These are phyloP conservation scores for Cybosia mesomella DNA, from an alignment of 2,888 invertebrate species.

Conservation along the genomic window DNA sequence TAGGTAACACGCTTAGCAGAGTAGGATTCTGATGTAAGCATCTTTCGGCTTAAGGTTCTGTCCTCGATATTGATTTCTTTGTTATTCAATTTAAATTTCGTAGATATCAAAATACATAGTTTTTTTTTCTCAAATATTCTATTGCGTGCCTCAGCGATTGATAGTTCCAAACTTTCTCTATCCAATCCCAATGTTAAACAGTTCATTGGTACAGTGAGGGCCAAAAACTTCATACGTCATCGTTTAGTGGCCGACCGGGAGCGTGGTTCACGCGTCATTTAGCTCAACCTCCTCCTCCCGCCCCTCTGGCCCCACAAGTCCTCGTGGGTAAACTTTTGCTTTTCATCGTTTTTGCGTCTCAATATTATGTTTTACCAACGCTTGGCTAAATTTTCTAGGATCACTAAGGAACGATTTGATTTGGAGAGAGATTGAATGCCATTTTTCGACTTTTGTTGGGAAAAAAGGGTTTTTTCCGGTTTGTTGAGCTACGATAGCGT, in stretches of 20 bases:
- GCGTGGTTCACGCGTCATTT: slow-evolving; percentile 60
- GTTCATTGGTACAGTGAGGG: slow-evolving; percentile 46
- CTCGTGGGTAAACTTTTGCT: slow-evolving; percentile 46
- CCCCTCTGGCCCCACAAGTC: background rate
- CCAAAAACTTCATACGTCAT: slow-evolving; percentile 59
- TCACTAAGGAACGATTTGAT: slow-evolving; percentile 46
- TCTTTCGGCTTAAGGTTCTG: too few relatives aligned
- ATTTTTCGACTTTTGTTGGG: slow-evolving; percentile 28
- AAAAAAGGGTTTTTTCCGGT: slow-evolving; percentile 12
- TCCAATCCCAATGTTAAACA: slow-evolving; percentile 39
- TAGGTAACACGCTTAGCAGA: too few relatives aligned
- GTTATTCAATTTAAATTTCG: too few relatives aligned
- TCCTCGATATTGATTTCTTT: too few relatives aligned
- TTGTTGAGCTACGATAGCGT: slow-evolving; percentile 14
- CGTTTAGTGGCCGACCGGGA: slow-evolving; percentile 54
- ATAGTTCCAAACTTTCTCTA: slow-evolving; percentile 26
- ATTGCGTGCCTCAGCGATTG: background rate
- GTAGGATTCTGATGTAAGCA: too few relatives aligned
- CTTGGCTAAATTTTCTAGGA: slow-evolving; percentile 45
- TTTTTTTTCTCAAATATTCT: background rate
- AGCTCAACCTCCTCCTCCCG: slow-evolving; percentile 19
- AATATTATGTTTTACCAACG: slow-evolving; percentile 55
- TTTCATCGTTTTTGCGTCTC: slow-evolving; percentile 53
- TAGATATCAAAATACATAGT: background rate
- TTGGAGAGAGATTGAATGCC: slow-evolving; percentile 45